These are phyloP conservation scores for Austrofundulus limnaeus DNA, from an alignment of 2,113 vertebrate genomes.

Conservation along the genomic window DNA sequence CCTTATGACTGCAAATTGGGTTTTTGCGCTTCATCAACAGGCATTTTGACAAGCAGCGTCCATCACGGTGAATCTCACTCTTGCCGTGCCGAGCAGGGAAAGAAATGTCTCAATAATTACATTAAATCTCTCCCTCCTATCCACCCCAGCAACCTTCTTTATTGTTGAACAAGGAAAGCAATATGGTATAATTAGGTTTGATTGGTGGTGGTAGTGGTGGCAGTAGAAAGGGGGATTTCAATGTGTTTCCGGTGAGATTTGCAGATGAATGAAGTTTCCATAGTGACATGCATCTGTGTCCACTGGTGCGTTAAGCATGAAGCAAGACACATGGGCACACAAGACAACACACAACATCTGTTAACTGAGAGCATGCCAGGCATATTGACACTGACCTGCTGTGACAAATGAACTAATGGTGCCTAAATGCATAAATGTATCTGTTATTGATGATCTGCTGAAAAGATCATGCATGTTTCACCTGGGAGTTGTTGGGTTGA, in stretches of 20 bases:
- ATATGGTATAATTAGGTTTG: constrained; percentile 97
- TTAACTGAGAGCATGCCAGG: constrained; percentile 83
- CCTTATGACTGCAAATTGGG: constrained; percentile 91
- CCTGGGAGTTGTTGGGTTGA: constrained; percentile 70
- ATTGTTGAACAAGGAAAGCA: constrained; percentile 95
- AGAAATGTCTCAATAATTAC: constrained; percentile 93
- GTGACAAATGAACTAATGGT: constrained; percentile 84
- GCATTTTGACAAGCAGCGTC: constrained; percentile 92
- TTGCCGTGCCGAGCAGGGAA: constrained; percentile 82
- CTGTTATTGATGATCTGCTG: constrained; percentile 81
- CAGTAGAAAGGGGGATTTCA: constrained; percentile 71
- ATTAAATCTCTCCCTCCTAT: constrained; percentile 79
- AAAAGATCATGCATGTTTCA: constrained; percentile 60
- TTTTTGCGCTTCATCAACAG: constrained; percentile 90
- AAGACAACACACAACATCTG: constrained; percentile 90
- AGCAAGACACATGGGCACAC: constrained; percentile 82
- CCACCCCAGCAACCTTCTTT: constrained; percentile 79
- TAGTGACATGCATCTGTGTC: constrained; percentile 89
- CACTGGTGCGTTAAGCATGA: constrained; percentile 88
- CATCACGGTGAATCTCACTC: constrained; percentile 86
- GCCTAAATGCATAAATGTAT: constrained; percentile 81
- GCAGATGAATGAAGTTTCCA: constrained; percentile 93
- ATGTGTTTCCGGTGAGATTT: constrained; percentile 89
- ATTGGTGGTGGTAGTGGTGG: constrained; percentile 73
- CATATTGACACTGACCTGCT: constrained; percentile 84